Evolutionary conservation across 2,888 invertebrate species (phyloP).

Genomic region (Heliconius charithonia): DNA sequence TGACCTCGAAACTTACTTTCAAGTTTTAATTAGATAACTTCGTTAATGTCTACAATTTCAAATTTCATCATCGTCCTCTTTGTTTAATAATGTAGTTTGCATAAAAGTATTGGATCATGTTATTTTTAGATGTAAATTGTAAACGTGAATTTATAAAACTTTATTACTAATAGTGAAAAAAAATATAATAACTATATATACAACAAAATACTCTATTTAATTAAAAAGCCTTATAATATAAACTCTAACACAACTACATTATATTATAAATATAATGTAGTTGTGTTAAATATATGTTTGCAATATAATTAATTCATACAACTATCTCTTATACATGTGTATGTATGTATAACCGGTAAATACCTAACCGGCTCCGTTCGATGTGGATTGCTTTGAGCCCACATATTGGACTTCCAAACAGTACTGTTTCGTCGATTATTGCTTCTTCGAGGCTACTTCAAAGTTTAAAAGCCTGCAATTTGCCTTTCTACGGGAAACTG

Average conservation of each 20-base stretch:
- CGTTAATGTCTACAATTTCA: not conserved
- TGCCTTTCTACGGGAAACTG: slow-evolving; percentile 10
- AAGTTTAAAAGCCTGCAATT: slow-evolving; percentile 24
- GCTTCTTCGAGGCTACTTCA: slow-evolving; percentile 20
- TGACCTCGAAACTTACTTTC: slow-evolving; percentile 23
- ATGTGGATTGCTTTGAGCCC: slow-evolving; percentile 22
- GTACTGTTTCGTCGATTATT: slow-evolving; percentile 29
- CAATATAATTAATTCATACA: not conserved
- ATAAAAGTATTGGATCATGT: not conserved
- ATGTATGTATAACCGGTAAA: not conserved
- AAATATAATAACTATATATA: not conserved
- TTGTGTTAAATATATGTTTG: too few relatives aligned
- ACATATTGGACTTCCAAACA: slow-evolving; percentile 27
- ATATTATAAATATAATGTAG: not conserved
- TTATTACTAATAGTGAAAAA: too few relatives aligned
- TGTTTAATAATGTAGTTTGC: not conserved
- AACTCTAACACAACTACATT: too few relatives aligned
- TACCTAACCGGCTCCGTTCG: not conserved
- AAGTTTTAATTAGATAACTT: slow-evolving; percentile 15
- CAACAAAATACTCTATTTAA: not conserved
- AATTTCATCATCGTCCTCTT: not conserved
- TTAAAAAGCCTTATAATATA: not conserved
- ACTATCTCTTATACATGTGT: not conserved
- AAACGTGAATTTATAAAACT: too few relatives aligned
- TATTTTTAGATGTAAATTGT: too few relatives aligned